Evolutionary conservation across 2,888 invertebrate species (phyloP).

Genomic region (Calliopum simillimum): DNA sequence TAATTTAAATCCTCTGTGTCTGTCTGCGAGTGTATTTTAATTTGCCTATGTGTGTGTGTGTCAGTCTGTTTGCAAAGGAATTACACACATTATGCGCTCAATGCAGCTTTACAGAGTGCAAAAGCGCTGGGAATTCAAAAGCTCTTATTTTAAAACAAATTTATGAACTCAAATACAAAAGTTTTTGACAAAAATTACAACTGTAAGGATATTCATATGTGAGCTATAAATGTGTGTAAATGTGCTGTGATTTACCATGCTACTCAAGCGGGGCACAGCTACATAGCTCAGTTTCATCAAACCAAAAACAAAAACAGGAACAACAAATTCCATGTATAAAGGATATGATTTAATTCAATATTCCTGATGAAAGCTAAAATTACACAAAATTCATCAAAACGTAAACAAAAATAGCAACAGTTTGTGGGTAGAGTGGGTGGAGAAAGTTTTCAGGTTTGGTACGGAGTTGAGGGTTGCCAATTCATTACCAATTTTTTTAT

Average conservation of each 20-base stretch:
- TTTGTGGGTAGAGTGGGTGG: too few relatives aligned
- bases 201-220: background rate
- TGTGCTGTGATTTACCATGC: too few relatives aligned
- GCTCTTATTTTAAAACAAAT: slow-evolving; percentile 19
- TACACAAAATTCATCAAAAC: slow-evolving; percentile 35
- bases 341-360: slow-evolving; percentile 46
- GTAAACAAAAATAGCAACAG: background rate
- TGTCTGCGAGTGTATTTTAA: too few relatives aligned
- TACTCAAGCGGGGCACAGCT: too few relatives aligned
- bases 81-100: slow-evolving; percentile 13
- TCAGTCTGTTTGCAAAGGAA: background rate
- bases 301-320: too few relatives aligned
- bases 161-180: slow-evolving; percentile 17
- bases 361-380: slow-evolving; percentile 47
- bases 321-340: slow-evolving; percentile 6
- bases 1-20: slow-evolving; percentile 12
- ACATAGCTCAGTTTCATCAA: too few relatives aligned
- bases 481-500: too few relatives aligned
- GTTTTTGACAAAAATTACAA: slow-evolving; percentile 21
- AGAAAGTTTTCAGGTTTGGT: too few relatives aligned
- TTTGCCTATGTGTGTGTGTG: background rate
- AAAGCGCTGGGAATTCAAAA: background rate
- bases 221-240: background rate
- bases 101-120: background rate
- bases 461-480: too few relatives aligned